These are phyloP conservation scores for Anarsia innoxiella DNA, from an alignment of 2,888 invertebrate species.

Conservation along the genomic window DNA sequence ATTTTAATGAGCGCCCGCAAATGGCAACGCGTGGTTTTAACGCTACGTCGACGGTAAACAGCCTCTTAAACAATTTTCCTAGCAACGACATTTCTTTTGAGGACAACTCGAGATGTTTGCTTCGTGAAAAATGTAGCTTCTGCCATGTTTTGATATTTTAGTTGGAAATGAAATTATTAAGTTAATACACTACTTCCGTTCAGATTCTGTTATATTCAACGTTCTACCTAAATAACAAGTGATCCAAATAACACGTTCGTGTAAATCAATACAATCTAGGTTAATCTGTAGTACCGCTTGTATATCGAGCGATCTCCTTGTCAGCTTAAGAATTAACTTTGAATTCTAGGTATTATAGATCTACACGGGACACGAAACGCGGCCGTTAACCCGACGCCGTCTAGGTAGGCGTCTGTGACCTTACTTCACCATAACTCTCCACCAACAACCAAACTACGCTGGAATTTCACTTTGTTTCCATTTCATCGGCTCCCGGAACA, in stretches of 20 bases:
- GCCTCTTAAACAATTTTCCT: conserved; percentile 10
- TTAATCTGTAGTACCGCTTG: background rate
- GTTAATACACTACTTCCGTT: too few relatives aligned
- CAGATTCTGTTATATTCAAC: background rate
- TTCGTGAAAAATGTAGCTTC: too few relatives aligned
- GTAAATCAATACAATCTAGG: conserved; percentile 1
- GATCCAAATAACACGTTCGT: too few relatives aligned
- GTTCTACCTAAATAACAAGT: background rate
- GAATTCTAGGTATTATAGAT: conserved; percentile 22
- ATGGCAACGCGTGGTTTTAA: too few relatives aligned
- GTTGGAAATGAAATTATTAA: too few relatives aligned
- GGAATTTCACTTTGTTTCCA: conserved; percentile 23
- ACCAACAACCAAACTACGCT: conserved; percentile 5
- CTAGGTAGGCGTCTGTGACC: conserved; percentile 54
- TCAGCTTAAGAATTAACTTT: conserved; percentile 19
- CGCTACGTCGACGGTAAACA: too few relatives aligned
- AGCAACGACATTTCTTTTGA: conserved; percentile 7
- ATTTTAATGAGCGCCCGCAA: too few relatives aligned
- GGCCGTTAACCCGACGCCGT: conserved; percentile 45
- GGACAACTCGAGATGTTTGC: too few relatives aligned
- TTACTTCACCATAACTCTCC: conserved; percentile 26
- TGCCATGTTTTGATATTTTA: too few relatives aligned
- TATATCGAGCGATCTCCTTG: conserved; percentile 23
- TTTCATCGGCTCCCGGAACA: conserved; percentile 38
- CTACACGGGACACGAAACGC: conserved; percentile 39